phyloP scores from a whole-genome alignment of 2,888 invertebrate species.

The Phymatocera aterrima region DNA sequence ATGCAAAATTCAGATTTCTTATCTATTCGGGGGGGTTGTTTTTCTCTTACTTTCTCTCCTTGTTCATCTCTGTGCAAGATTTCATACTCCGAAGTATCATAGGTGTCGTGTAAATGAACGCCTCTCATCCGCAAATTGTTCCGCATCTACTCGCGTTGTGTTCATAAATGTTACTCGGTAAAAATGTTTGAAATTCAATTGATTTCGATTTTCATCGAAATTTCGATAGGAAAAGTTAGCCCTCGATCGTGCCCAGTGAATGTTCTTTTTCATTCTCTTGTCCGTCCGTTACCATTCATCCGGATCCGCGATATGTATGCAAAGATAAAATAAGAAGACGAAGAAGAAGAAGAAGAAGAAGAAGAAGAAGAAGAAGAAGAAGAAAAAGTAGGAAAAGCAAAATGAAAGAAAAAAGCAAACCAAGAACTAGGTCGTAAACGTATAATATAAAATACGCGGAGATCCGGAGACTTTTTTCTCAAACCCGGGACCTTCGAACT shows the following conservation, averaged over 20 bases:
- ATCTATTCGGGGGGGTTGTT: not conserved
- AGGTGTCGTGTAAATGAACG: not conserved
- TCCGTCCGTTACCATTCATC: not conserved
- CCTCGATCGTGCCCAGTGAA: not conserved
- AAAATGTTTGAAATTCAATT: no score
- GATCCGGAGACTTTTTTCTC: not conserved
- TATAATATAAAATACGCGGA: not conserved
- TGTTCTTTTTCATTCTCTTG: not conserved
- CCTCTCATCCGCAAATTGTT: not conserved
- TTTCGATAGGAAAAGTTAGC: no score
- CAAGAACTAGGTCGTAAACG: no score
- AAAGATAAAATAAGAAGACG: not conserved
- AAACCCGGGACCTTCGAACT: slow-evolving; percentile 1
- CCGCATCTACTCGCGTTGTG: no score
- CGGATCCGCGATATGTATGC: not conserved
- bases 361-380: not conserved
- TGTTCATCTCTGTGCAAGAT: not conserved
- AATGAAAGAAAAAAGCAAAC: not conserved
- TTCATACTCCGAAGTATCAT: not conserved
- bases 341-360: not conserved
- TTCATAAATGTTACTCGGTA: no score
- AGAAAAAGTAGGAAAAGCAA: not conserved
- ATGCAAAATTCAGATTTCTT: slow-evolving; percentile 51
- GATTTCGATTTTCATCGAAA: no score
- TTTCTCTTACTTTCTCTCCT: not conserved